These are phyloP conservation scores for Lasioglossum zephyrum DNA, from an alignment of 2,888 invertebrate species.

Conservation along the genomic window DNA sequence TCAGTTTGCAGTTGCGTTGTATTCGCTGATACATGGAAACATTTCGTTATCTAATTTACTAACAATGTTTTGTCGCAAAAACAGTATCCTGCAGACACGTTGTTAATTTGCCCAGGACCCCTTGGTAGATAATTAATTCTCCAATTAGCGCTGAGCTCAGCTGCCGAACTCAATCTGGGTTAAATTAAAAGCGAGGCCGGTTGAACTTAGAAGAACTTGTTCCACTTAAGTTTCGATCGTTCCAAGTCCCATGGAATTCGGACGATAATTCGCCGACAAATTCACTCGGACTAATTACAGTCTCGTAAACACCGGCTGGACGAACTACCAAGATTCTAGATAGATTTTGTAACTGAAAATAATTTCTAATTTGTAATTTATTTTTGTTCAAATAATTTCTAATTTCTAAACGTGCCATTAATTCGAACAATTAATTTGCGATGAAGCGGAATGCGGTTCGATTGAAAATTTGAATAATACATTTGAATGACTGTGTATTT, in stretches of 20 bases:
- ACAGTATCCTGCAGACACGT: neutral
- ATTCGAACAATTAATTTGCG: too few relatives aligned
- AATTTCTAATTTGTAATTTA: too few relatives aligned
- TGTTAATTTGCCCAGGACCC: neutral
- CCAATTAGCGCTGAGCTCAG: neutral
- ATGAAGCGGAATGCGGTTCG: neutral
- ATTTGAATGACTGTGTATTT: too few relatives aligned
- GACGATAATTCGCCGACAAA: slow-evolving; percentile 1
- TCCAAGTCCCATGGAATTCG: neutral
- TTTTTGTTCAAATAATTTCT: too few relatives aligned
- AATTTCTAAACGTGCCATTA: too few relatives aligned
- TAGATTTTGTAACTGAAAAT: too few relatives aligned
- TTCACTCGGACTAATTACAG: neutral
- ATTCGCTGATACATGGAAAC: neutral
- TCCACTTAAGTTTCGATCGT: neutral
- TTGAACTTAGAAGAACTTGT: neutral
- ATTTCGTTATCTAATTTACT: neutral
- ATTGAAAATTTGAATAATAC: neutral
- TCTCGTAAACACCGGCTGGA: neutral
- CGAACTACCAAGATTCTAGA: neutral
- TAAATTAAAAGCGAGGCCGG: neutral
- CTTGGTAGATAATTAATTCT: neutral
- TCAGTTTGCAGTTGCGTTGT: neutral
- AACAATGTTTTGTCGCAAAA: neutral
- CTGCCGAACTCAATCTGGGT: neutral